Conservation (phyloP, 30 jellyfish, hydroid and myxozoan genomes). For the Hydractinia symbiolongicarpus region DNA sequence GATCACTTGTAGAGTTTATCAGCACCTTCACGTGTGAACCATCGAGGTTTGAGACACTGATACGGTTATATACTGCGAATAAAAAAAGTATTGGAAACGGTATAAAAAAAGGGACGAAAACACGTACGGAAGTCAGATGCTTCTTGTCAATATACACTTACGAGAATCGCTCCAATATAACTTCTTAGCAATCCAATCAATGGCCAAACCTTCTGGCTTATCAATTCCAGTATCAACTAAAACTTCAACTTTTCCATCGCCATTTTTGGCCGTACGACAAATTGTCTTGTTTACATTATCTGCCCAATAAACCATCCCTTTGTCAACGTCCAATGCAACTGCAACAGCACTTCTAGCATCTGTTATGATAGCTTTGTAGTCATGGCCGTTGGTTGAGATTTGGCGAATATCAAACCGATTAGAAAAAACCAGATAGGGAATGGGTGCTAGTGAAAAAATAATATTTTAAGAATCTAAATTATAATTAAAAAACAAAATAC, state of each 20-base stretch:
- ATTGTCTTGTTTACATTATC: conserved; percentile 62
- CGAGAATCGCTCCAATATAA: conserved; percentile 62
- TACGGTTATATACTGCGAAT: conserved; percentile 39
- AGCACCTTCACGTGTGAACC: conserved; percentile 57
- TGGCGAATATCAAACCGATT: conserved; percentile 72
- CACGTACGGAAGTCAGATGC: neutral
- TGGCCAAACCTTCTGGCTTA: conserved; percentile 81
- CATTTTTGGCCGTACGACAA: conserved; percentile 30
- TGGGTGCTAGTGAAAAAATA: conserved; percentile 42
- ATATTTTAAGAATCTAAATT: neutral
- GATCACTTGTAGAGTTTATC: conserved; percentile 33
- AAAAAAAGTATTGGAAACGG: neutral
- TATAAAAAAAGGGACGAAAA: neutral
- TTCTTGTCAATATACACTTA: neutral
- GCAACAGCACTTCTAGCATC: conserved; percentile 52
- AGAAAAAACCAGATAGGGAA: conserved; percentile 63
- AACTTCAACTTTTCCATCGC: conserved; percentile 39
- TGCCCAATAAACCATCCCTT: conserved; percentile 57
- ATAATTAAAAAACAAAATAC: neutral
- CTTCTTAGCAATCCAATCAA: conserved; percentile 81
- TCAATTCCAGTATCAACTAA: conserved; percentile 36
- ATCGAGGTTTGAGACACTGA: conserved; percentile 81
- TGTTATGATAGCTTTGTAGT: conserved; percentile 46
- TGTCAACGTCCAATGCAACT: conserved; percentile 57
- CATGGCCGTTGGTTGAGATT: conserved; percentile 63